These are phyloP conservation scores for Gobionotothen gibberifrons DNA, from an alignment of 2,797 vertebrate genomes.

Conservation along the genomic window DNA sequence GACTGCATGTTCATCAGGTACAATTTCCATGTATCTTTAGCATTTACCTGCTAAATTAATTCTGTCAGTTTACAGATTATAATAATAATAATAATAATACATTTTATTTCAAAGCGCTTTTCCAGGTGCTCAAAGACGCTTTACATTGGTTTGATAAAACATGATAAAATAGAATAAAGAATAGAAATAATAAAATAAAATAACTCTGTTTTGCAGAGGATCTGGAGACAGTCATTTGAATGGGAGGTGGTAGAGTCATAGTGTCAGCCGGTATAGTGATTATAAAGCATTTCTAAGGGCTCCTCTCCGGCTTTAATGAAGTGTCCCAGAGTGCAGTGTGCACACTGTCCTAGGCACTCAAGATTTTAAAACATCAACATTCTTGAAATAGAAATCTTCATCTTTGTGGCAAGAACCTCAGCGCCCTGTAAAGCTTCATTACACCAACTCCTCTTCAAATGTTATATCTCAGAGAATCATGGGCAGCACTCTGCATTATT, in stretches of 20 bases:
- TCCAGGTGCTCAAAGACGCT: too few species aligned
- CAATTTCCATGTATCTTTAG: slow-evolving; percentile 16
- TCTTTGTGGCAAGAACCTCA: slow-evolving; percentile 45
- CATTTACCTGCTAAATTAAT: background rate
- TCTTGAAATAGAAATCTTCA: slow-evolving; percentile 60
- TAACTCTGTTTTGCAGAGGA: too few species aligned
- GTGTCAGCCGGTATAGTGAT: background rate
- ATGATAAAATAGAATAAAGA: too few species aligned
- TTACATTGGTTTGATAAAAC: too few species aligned
- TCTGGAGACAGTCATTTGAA: slow-evolving; percentile 1
- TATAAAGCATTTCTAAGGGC: slow-evolving; percentile 12
- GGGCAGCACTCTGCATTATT: slow-evolving; percentile 21
- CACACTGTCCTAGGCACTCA: slow-evolving; percentile 44
- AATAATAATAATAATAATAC: too few species aligned
- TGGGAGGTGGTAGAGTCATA: background rate
- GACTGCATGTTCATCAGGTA: background rate
- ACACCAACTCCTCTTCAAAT: slow-evolving; percentile 40
- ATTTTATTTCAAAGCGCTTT: too few species aligned
- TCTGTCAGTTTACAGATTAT: background rate
- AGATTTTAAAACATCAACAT: slow-evolving; percentile 52
- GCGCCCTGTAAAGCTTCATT: slow-evolving; percentile 56
- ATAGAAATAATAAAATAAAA: too few species aligned
- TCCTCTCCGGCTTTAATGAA: slow-evolving; percentile 35
- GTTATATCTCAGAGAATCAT: slow-evolving; percentile 39
- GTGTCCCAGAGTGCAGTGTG: slow-evolving; percentile 41